These are phyloP conservation scores for Camelus dromedarius DNA, from an alignment of 2,113 vertebrate species.

Conservation along the genomic window DNA sequence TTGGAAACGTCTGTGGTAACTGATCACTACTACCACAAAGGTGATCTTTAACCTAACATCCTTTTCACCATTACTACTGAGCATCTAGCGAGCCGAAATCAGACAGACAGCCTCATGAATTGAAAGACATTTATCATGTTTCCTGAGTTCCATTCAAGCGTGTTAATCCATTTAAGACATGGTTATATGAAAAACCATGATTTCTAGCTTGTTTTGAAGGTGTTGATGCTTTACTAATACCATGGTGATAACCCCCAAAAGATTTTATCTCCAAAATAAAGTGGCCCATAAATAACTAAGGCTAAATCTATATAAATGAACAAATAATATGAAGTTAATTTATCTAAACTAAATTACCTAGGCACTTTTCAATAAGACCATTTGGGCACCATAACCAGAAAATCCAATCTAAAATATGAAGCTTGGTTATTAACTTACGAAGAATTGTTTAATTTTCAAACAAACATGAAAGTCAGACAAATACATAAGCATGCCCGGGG, in stretches of 20 bases:
- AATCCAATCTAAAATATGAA: constrained; percentile 7
- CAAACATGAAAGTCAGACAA: not conserved
- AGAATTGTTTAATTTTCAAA: not conserved
- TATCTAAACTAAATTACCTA: constrained; percentile 2
- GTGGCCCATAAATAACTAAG: not conserved
- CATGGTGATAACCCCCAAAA: not conserved
- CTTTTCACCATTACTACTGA: not conserved
- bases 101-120: not conserved
- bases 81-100: not conserved
- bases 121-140: not conserved
- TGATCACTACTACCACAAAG: not conserved
- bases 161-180: not conserved
- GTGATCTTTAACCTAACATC: not conserved
- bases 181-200: not conserved
- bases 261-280: not conserved
- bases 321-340: not conserved
- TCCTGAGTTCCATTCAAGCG: not conserved
- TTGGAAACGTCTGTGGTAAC: not conserved
- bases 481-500: not conserved
- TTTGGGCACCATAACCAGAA: not conserved
- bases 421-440: not conserved
- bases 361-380: not conserved
- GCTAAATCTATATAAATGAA: not conserved
- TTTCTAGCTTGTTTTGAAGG: constrained; percentile 33
- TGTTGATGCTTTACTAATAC: not conserved